Conservation (phyloP, 2,888 invertebrate species). For the Rotaria macrura region DNA sequence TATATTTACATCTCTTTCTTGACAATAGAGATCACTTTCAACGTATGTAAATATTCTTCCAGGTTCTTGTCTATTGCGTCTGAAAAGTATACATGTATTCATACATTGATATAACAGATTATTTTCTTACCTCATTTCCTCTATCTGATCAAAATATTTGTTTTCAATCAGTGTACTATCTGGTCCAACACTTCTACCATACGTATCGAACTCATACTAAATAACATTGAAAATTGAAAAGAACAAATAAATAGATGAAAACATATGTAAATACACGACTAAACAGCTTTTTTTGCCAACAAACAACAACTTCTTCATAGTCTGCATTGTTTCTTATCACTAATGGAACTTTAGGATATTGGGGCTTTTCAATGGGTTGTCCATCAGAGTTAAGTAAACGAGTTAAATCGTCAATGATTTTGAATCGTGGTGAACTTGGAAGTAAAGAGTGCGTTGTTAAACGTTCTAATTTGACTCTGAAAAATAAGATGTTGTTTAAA, state of each 20-base stretch:
- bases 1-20: not conserved
- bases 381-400: not conserved
- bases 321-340: not conserved
- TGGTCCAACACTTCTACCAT: not conserved
- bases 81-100: not conserved
- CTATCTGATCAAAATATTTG: not conserved
- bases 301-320: constrained; percentile 21
- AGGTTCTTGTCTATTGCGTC: constrained; percentile 27
- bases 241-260: not conserved
- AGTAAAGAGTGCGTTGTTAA: not conserved
- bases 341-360: no score
- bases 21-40: constrained; percentile 45
- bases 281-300: constrained; percentile 31
- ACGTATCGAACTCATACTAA: not conserved
- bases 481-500: not conserved
- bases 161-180: not conserved
- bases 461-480: not conserved
- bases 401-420: not conserved
- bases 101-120: not conserved
- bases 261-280: not conserved
- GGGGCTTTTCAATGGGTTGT: not conserved
- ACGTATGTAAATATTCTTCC: constrained; percentile 49
- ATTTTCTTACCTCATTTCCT: not conserved
- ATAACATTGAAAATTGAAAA: not conserved
- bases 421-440: not conserved